A percentile compares a stretch with the other conserved stretches of the same genome.
Conservation (phyloP, 1,140 invertebrate genomes). For the Euwallacea fornicatus region DNA sequence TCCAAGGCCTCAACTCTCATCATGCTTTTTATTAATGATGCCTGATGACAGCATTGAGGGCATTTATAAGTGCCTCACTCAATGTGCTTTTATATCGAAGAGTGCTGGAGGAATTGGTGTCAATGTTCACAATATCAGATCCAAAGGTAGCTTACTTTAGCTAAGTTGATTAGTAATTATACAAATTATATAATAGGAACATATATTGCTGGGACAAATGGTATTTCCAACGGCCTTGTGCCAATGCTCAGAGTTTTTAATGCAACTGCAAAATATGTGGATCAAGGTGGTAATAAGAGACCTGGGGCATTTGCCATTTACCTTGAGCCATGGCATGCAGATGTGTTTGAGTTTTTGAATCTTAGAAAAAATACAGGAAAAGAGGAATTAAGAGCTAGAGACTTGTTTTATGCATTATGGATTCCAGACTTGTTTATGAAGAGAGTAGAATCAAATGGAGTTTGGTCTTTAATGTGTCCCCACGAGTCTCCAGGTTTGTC, state of each 20-base stretch:
- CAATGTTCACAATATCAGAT: constrained; percentile 95
- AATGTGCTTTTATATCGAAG: constrained; percentile 96
- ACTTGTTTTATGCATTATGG: constrained; percentile 98
- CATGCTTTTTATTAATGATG: constrained; percentile 96
- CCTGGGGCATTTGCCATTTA: constrained; percentile 99
- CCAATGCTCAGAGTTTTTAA: constrained; percentile 97
- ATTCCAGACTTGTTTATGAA: constrained; percentile 99
- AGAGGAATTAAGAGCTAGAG: constrained; percentile 89
- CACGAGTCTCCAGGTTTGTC: constrained; percentile 87
- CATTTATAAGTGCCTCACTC: constrained; percentile 93
- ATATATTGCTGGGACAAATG: constrained; percentile 93
- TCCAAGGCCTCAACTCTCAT: constrained; percentile 87
- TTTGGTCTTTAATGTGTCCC: constrained; percentile 98
- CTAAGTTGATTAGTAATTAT: neutral
- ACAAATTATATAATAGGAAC: constrained; percentile 57
- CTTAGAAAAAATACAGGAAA: constrained; percentile 56
- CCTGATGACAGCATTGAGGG: constrained; percentile 96
- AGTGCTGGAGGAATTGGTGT: constrained; percentile 96
- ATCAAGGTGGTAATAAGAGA: constrained; percentile 97
- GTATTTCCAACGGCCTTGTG: constrained; percentile 94
- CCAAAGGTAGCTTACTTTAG: constrained; percentile 61
- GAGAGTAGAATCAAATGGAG: constrained; percentile 82
- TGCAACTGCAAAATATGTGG: constrained; percentile 94
- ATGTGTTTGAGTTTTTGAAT: constrained; percentile 82
- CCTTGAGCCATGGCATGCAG: constrained; percentile 98